phyloP scores from a whole-genome alignment of 2,113 vertebrate species.

The Oryzias woworae region DNA sequence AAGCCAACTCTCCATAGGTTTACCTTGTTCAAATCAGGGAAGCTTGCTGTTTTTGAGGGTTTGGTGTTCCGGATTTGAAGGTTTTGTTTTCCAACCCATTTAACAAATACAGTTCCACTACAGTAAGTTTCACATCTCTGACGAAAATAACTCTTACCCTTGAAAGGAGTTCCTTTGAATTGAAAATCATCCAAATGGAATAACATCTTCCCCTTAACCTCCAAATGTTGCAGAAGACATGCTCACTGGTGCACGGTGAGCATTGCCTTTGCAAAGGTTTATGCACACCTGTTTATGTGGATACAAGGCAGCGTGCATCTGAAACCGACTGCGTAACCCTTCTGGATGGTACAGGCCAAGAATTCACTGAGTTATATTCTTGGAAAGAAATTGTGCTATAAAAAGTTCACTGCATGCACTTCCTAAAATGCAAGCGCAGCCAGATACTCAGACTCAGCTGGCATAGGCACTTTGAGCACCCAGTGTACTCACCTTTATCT shows the following conservation, averaged over 20 bases:
- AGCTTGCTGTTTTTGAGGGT: not conserved
- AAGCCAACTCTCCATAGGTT: slow-evolving; percentile 41
- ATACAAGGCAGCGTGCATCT: slow-evolving; percentile 10
- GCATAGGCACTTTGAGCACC: slow-evolving; percentile 29
- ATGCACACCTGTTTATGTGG: slow-evolving; percentile 26
- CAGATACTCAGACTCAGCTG: slow-evolving; percentile 32
- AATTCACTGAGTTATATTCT: slow-evolving; percentile 45
- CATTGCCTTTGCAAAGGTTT: slow-evolving; percentile 17
- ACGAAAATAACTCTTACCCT: slow-evolving; percentile 19
- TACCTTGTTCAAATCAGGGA: slow-evolving; percentile 26
- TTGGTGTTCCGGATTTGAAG: slow-evolving; percentile 25
- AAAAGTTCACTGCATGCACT: slow-evolving; percentile 36
- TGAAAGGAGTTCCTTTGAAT: slow-evolving; percentile 25
- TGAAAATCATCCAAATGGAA: slow-evolving; percentile 33
- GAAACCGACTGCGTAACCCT: slow-evolving; percentile 18
- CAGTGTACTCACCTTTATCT: slow-evolving; percentile 47
- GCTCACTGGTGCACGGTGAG: slow-evolving; percentile 22
- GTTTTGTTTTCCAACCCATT: slow-evolving; percentile 56
- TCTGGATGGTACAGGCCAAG: slow-evolving; percentile 28
- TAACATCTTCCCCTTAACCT: slow-evolving; percentile 22
- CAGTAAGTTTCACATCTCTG: slow-evolving; percentile 43
- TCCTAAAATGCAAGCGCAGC: slow-evolving; percentile 42
- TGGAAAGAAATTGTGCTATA: slow-evolving; percentile 48
- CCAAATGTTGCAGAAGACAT: slow-evolving; percentile 14
- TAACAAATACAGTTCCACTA: slow-evolving; percentile 42